Base-by-base conservation (phyloP, 2,113 vertebrate species). In the Carassius auratus region DNA sequence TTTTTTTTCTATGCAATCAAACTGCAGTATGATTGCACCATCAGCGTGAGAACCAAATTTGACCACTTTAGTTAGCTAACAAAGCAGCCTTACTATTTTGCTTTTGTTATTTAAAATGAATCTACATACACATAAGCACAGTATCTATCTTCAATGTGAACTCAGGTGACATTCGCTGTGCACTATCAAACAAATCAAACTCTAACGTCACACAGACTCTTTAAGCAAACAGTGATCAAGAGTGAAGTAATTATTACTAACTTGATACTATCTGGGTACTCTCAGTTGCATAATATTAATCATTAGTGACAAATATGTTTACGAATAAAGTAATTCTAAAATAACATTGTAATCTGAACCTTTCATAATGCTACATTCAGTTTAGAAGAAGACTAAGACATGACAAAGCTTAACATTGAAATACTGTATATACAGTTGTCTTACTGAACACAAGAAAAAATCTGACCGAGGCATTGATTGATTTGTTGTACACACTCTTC, bases 401-500 rank as follows among this genome's bases (percentile, higher is more conserved):
- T n/a, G 21, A n/a, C 57, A 48, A 23, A 62, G 61, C 61, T 48
- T n/a, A 30, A 55, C 3, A 55, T 17, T 33, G 23, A 64, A 12
- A 61, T 48, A 48, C 38, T 6, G 38, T 61, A 13, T 52, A 33
- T 57, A 33, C 23, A 5, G 48, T 21, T 59, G 10, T 59, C 10
- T 48, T 12, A 3, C 10, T 48, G 45, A 48, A 45, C 42, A 2
- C 26, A 68, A 68, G 30, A 66, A 66, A 1, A 73, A 10, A 42
- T 62, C 77, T 61, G 2, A 38, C 5, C 30, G 23, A 48, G 1
- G 59, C 15, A 52, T 69, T 50, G 26, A 82, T n/a, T 69, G 80
- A 55, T 82, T 71, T 50, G 45, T 68, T 71, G 45, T 36, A 33
- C 64, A 82, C 48, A n/a, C 64, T 36, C 23, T 23, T 81, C 21